These are phyloP conservation scores for Cerceris ruficornis DNA, from an alignment of 2,888 invertebrate genomes.

Conservation along the genomic window DNA sequence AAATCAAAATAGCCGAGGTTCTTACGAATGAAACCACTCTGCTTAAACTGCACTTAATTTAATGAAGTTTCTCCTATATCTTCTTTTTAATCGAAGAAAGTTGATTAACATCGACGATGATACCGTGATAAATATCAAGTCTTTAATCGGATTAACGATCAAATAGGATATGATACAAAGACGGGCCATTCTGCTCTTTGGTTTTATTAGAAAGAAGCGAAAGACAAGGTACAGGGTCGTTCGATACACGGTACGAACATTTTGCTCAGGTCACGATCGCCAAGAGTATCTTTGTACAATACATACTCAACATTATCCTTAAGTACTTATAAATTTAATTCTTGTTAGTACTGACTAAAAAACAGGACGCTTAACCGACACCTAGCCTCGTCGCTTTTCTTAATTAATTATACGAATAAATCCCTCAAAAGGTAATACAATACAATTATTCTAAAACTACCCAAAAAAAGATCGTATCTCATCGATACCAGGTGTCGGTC, in stretches of 20 bases:
- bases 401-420: not conserved
- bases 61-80: too few relatives aligned
- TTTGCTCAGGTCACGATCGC: slow-evolving; percentile 19
- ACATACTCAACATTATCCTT: slow-evolving; percentile 40
- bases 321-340: slow-evolving; percentile 50
- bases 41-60: too few relatives aligned
- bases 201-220: slow-evolving; percentile 78
- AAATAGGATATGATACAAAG: slow-evolving; percentile 24
- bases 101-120: too few relatives aligned
- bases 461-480: not conserved
- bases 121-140: not conserved
- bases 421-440: slow-evolving; percentile 1
- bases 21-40: too few relatives aligned
- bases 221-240: slow-evolving; percentile 60
- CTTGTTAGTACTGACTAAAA: slow-evolving; percentile 28
- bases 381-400: not conserved
- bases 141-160: not conserved
- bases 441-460: not conserved
- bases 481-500: not conserved
- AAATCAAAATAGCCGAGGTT: too few relatives aligned
- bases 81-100: too few relatives aligned
- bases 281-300: slow-evolving; percentile 47
- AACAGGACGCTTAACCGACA: slow-evolving; percentile 13
- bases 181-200: slow-evolving; percentile 73
- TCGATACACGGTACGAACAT: slow-evolving; percentile 33